Base-by-base conservation (phyloP, 2,797 vertebrate species). In the Platyrinchus mystaceus region DNA sequence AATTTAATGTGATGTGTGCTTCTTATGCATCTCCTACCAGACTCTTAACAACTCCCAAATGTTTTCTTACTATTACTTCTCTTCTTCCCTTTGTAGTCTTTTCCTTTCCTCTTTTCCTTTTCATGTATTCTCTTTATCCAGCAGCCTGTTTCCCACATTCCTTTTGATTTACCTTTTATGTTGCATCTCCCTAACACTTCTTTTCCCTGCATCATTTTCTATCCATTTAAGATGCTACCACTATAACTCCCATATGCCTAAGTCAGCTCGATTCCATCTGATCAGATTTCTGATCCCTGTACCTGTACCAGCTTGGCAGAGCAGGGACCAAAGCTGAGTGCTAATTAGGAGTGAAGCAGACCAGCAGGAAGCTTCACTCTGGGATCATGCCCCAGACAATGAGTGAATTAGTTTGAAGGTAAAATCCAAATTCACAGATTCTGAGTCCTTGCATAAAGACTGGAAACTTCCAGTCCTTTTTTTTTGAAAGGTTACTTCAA, bases 51-150 rank as follows among this genome's bases (percentile, higher is more conserved):
- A 30, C 26, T 87, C 50, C 55, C 52, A 36, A 52, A 36, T 59
- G 8, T 78, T 87, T 95, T 84, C 81, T 92, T 96, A 63, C 36
- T 87, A 14, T 58, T 93, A 66, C 84, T 87, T 89, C 53, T 93
- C 75, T 84, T 93, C 49, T 80, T 83, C 56, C 69, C 60, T 73
- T 91, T 62, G 37, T 41, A 36, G 21, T 64, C 14, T 70, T 49
- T 70, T 76, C 49, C 43, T 63, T 50, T 70, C 21, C 50, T 68
- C 37, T 82, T 81, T 70, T 70, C 50, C 44, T 87, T 63, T 78
- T 71, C 37, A 43, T 43, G 41, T 16, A 18, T 88, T 34, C 36
- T 66, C 14, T 83, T 68, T 77, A 21, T 59, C 69, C 71, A 77
- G 3, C n/a, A 85, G 52, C 36, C 76, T 0, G 0, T 70, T 83